Evolutionary conservation across 2,888 invertebrate genomes (phyloP).

Genomic region (Eretmocerus hayati): DNA sequence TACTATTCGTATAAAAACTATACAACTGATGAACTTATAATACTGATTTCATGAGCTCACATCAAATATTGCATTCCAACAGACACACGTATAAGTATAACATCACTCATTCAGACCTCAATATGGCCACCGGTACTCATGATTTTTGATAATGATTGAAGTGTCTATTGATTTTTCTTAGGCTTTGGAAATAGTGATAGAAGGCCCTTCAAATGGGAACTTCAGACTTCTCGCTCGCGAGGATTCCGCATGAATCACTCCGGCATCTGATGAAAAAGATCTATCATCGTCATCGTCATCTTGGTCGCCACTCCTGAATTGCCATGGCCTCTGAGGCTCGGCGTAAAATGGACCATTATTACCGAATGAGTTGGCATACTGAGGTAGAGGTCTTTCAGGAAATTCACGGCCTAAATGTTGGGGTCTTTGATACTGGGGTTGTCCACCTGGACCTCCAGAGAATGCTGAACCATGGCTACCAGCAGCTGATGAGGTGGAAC

Average conservation of each 20-base stretch:
- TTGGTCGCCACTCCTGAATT: slow-evolving; percentile 1
- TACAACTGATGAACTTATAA: too few relatives aligned
- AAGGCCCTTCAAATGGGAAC: too few relatives aligned
- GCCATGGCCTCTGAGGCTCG: slow-evolving; percentile 7
- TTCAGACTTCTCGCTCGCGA: neutral
- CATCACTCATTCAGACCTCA: too few relatives aligned
- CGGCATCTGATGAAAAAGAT: neutral
- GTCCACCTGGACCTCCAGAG: neutral
- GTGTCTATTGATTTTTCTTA: too few relatives aligned
- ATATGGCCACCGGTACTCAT: too few relatives aligned
- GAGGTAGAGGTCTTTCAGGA: neutral
- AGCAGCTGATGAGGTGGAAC: neutral
- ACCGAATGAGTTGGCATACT: neutral
- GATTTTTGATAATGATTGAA: too few relatives aligned
- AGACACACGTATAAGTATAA: too few relatives aligned
- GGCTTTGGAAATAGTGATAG: slow-evolving; percentile 4
- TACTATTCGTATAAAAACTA: too few relatives aligned
- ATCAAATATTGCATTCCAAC: too few relatives aligned
- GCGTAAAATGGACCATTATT: neutral
- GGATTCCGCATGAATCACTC: neutral
- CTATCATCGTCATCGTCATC: neutral
- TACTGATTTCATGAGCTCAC: too few relatives aligned
- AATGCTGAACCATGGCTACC: neutral
- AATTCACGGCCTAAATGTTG: neutral
- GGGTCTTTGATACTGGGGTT: neutral